A percentile compares a stretch with the other conserved stretches of the same genome.
phyloP scores from a whole-genome alignment of 2,797 vertebrate genomes.

The Crypturellus tataupa region DNA sequence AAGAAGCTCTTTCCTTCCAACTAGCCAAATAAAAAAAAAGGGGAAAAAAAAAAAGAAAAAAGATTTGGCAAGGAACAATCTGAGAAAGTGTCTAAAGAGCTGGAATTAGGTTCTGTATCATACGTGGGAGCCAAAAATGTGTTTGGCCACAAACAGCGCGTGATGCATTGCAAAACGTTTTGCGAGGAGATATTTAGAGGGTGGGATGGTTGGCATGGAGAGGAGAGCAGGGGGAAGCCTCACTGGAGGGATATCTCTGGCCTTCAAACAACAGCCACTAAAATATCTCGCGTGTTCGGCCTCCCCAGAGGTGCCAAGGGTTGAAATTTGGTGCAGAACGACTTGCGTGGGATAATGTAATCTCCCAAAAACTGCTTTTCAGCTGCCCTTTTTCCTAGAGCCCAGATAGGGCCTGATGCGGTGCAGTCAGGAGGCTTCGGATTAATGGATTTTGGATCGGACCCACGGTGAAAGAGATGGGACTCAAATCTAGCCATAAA shows the following conservation, averaged over 20 bases:
- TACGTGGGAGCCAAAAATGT: slow-evolving; percentile 64
- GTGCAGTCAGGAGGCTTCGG: neutral
- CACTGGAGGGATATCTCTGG: neutral
- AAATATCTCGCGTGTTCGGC: neutral
- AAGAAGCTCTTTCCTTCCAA: neutral
- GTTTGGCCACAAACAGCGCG: slow-evolving; percentile 45
- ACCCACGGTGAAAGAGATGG: slow-evolving; percentile 4
- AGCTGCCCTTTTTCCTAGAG: neutral
- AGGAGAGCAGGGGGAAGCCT: neutral
- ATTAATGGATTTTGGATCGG: slow-evolving; percentile 48
- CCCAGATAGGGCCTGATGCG: neutral
- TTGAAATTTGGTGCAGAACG: neutral
- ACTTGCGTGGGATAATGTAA: neutral
- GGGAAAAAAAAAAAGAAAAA: neutral
- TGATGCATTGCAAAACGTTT: slow-evolving; percentile 59
- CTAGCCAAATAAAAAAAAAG: neutral
- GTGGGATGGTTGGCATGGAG: slow-evolving; percentile 35
- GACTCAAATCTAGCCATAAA: slow-evolving; percentile 39
- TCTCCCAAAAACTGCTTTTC: neutral
- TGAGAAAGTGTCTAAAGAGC: slow-evolving; percentile 42
- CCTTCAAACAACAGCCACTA: slow-evolving; percentile 55
- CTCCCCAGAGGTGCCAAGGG: slow-evolving; percentile 1
- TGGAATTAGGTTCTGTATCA: slow-evolving; percentile 8
- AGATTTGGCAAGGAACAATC: slow-evolving; percentile 43
- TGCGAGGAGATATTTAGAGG: slow-evolving; percentile 24